Conservation (phyloP, 1,140 invertebrate species). For the Laupala kohalensis region DNA sequence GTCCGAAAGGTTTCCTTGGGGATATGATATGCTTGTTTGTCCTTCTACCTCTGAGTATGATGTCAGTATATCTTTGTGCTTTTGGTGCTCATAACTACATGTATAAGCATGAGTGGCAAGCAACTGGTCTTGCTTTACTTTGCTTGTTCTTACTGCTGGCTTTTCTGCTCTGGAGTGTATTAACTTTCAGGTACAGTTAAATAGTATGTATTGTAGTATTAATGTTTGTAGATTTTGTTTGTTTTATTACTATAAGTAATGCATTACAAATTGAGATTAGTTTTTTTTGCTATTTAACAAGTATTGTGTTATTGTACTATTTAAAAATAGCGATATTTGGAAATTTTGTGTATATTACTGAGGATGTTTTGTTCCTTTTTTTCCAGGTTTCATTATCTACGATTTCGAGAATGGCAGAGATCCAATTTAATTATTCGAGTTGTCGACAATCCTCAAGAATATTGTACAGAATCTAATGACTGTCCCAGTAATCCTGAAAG, state of each 20-base stretch:
- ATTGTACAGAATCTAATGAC: background rate
- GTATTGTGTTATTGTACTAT: too few species aligned
- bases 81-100: slow-evolving; percentile 31
- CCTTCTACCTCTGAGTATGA: slow-evolving; percentile 36
- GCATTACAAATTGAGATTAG: too few species aligned
- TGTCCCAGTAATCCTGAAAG: background rate
- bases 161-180: slow-evolving; percentile 29
- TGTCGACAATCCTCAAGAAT: background rate
- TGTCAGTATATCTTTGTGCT: slow-evolving; percentile 37
- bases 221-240: too few species aligned
- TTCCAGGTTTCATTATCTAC: background rate
- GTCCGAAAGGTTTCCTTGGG: slow-evolving; percentile 30
- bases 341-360: too few species aligned
- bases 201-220: too few species aligned
- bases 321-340: too few species aligned
- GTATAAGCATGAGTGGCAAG: slow-evolving; percentile 32
- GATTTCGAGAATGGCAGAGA: background rate
- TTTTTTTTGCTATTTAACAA: too few species aligned
- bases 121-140: slow-evolving; percentile 29
- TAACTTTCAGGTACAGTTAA: slow-evolving; percentile 30
- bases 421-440: background rate
- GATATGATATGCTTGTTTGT: slow-evolving; percentile 36
- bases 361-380: too few species aligned
- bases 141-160: slow-evolving; percentile 27
- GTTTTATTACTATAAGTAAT: too few species aligned